Percentiles rank a stretch among this genome's conserved stretches.
phyloP scores from a whole-genome alignment of 1,140 invertebrate genomes.

The Bombus ignitus region DNA sequence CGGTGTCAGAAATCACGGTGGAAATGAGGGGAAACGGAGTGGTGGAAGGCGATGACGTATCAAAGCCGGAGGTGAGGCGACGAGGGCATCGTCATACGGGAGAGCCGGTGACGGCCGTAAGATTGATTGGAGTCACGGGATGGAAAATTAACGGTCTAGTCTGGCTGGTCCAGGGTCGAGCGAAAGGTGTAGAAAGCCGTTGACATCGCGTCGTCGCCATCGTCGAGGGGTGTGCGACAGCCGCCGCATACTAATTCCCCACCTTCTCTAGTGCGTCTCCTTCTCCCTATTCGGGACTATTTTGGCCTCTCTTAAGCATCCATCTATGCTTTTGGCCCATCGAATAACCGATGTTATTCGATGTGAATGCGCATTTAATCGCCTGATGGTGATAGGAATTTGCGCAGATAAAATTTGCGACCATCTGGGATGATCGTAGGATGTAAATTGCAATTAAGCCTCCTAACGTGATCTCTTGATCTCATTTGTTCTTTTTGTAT shows the following conservation, averaged over 20 bases:
- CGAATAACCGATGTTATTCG: constrained; percentile 29
- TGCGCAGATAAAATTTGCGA: neutral
- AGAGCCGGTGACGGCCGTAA: constrained; percentile 76
- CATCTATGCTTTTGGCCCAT: constrained; percentile 6
- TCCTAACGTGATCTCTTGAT: neutral
- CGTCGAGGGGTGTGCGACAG: constrained; percentile 71
- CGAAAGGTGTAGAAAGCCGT: constrained; percentile 62
- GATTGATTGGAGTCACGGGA: constrained; percentile 82
- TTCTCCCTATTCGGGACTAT: constrained; percentile 22
- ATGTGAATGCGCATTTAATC: neutral
- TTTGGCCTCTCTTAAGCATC: constrained; percentile 51
- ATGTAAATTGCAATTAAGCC: neutral
- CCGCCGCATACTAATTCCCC: constrained; percentile 78
- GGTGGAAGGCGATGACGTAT: constrained; percentile 52
- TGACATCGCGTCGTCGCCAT: constrained; percentile 40
- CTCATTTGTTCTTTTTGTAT: neutral
- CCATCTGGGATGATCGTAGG: neutral
- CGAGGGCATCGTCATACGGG: constrained; percentile 61
- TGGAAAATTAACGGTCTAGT: constrained; percentile 81
- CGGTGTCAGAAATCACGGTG: constrained; percentile 56
- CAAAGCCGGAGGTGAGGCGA: constrained; percentile 55
- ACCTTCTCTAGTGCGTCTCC: constrained; percentile 21
- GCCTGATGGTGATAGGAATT: neutral
- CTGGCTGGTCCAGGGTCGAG: constrained; percentile 63
- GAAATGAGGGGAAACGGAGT: constrained; percentile 51